Conservation (phyloP, 2,113 vertebrate genomes). For the Scalopus aquaticus region DNA sequence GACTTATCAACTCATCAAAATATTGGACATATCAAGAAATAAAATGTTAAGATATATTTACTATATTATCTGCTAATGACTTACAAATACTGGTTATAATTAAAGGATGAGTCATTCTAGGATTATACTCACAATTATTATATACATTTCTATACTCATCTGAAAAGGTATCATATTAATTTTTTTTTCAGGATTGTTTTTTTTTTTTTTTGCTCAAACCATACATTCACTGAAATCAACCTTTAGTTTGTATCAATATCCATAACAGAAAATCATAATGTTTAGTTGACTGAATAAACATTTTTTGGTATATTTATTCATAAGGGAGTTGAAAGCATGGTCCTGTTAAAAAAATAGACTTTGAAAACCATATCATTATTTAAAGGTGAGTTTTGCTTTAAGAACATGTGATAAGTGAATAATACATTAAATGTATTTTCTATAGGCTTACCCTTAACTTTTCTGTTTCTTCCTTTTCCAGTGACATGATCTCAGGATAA, state of each 20-base stretch:
- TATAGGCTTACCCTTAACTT: neutral
- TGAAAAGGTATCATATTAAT: conserved; percentile 77
- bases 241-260: conserved; percentile 69
- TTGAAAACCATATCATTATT: neutral
- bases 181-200: conserved; percentile 71
- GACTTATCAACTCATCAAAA: conserved; percentile 76
- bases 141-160: neutral
- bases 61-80: conserved; percentile 71
- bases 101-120: conserved; percentile 68
- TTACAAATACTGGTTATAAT: conserved; percentile 78
- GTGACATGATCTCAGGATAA: neutral
- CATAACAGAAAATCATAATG: conserved; percentile 42
- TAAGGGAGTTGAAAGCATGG: neutral
- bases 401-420: neutral
- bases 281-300: neutral
- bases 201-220: conserved; percentile 62
- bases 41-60: conserved; percentile 67
- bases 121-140: conserved; percentile 72
- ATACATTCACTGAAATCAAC: conserved; percentile 77
- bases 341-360: neutral
- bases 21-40: conserved; percentile 45
- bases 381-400: neutral
- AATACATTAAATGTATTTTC: neutral
- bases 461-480: neutral
- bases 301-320: neutral